Percentiles rank a stretch among this genome's conserved stretches.
phyloP scores from a whole-genome alignment of 2,888 invertebrate species.

The Loripinus fragilis region DNA sequence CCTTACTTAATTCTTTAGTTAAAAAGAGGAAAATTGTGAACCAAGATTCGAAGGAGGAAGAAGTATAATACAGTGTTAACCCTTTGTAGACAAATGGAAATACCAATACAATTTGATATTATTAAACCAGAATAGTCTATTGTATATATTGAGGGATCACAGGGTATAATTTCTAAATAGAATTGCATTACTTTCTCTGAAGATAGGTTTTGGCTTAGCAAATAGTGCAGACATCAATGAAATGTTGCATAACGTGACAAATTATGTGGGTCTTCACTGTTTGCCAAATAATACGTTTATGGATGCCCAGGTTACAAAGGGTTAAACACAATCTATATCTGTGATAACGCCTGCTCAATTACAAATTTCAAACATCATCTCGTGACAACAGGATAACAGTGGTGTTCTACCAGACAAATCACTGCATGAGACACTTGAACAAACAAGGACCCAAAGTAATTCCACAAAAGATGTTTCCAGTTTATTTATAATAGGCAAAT shows the following conservation, averaged over 20 bases:
- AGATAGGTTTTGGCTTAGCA: no score
- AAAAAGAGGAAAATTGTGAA: conserved; percentile 59
- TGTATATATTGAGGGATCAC: no score
- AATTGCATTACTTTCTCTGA: no score
- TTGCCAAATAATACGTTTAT: background rate
- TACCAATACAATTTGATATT: background rate
- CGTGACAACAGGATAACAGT: no score
- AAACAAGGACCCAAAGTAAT: no score
- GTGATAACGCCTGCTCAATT: conserved; percentile 12
- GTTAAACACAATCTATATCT: background rate
- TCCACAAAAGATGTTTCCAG: no score
- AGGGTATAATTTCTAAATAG: no score
- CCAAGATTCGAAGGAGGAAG: conserved; percentile 55
- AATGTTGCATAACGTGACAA: background rate
- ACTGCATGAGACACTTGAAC: no score
- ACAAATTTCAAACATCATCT: no score
- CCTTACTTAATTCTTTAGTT: conserved; percentile 86
- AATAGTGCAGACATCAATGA: no score
- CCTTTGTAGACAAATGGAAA: background rate
- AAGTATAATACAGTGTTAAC: conserved; percentile 51
- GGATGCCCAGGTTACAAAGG: background rate
- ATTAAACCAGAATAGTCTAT: background rate
- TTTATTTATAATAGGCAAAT: no score
- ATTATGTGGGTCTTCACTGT: background rate
- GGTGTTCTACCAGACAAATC: no score